Evolutionary conservation across 2,113 vertebrate species (phyloP).

Genomic region (Cyanoderma ruficeps): DNA sequence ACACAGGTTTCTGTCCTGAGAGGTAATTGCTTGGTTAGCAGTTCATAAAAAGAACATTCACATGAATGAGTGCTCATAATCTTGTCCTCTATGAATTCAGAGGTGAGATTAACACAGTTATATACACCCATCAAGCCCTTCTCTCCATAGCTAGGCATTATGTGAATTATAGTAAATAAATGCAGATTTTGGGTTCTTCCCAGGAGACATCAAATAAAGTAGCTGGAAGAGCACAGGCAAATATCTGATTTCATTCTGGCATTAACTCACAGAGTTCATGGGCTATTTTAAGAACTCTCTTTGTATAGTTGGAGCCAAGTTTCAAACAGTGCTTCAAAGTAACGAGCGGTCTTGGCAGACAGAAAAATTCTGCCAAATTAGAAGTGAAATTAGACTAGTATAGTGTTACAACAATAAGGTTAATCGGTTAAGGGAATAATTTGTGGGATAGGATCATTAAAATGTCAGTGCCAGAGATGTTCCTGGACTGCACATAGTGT

Average conservation of each 20-base stretch:
- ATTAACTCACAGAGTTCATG: neutral
- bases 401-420: neutral
- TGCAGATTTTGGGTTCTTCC: neutral
- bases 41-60: neutral
- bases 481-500: neutral
- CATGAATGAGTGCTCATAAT: neutral
- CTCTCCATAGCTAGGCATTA: neutral
- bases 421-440: neutral
- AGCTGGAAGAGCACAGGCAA: neutral
- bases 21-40: neutral
- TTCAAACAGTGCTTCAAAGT: neutral
- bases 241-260: conserved; percentile 23
- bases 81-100: neutral
- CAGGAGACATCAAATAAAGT: neutral
- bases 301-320: neutral
- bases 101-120: neutral
- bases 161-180: neutral
- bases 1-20: neutral
- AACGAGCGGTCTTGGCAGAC: neutral
- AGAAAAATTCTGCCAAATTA: neutral
- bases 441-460: neutral
- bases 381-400: neutral
- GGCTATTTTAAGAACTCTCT: conserved; percentile 3
- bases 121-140: neutral
- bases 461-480: neutral